Conservation (phyloP, 2,113 vertebrate species). For the Machaerirhynchus nigripectus region DNA sequence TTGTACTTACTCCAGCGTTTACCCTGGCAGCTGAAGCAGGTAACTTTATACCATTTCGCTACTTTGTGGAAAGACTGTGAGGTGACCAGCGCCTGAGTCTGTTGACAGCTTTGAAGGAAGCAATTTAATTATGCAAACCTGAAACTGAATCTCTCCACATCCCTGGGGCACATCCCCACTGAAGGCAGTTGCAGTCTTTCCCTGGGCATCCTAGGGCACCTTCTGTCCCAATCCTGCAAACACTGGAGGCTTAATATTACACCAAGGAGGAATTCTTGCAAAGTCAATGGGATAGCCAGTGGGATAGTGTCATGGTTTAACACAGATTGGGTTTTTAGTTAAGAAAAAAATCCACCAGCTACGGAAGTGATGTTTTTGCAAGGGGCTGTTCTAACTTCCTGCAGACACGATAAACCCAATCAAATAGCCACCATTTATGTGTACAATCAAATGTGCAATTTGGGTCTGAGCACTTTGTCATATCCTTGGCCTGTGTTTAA, state of each 20-base stretch:
- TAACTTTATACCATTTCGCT: not conserved
- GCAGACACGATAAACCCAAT: too few relatives aligned
- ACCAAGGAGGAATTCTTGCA: not conserved
- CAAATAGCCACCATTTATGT: not conserved
- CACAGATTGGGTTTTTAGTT: too few relatives aligned
- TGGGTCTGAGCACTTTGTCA: slow-evolving; percentile 22
- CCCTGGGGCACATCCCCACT: not conserved
- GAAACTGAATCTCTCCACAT: not conserved
- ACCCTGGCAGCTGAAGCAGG: not conserved
- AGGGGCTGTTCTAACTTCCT: too few relatives aligned
- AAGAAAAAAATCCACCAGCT: too few relatives aligned
- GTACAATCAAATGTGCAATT: not conserved
- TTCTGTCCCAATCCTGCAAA: not conserved
- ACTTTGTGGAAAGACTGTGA: not conserved
- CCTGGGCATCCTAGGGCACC: not conserved
- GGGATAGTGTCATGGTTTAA: not conserved
- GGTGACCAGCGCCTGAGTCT: not conserved
- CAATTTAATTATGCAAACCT: not conserved
- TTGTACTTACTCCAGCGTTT: not conserved
- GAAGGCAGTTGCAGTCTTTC: not conserved
- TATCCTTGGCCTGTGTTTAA: slow-evolving; percentile 38
- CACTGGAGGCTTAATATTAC: not conserved
- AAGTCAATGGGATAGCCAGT: not conserved
- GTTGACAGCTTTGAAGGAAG: slow-evolving; percentile 29
- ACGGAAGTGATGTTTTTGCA: too few relatives aligned